A percentile compares a stretch with the other conserved stretches of the same genome.
These are phyloP conservation scores for Eupleurogrammus muticus DNA, from an alignment of 2,797 vertebrate genomes.

Conservation along the genomic window DNA sequence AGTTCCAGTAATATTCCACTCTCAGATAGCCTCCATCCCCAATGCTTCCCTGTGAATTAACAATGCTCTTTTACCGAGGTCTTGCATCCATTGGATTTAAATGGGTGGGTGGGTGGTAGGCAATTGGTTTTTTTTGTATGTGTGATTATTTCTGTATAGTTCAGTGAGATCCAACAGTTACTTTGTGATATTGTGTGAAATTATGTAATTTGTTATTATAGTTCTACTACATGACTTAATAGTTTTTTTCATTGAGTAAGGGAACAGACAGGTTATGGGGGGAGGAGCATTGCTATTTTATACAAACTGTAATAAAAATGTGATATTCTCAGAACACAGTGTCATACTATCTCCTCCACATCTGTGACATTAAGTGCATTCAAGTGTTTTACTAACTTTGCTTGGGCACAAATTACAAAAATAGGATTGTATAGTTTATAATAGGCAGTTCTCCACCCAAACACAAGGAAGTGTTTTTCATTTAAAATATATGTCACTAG, in stretches of 20 bases:
- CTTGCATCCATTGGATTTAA: not conserved
- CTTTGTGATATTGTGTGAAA: slow-evolving; percentile 27
- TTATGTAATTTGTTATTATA: slow-evolving; percentile 29
- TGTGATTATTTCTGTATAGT: slow-evolving; percentile 14
- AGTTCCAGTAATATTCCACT: too few relatives aligned
- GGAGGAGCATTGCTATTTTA: slow-evolving; percentile 1
- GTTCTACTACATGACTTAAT: slow-evolving; percentile 31
- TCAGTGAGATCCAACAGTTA: not conserved
- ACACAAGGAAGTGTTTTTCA: too few relatives aligned
- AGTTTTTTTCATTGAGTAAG: not conserved
- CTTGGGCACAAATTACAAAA: too few relatives aligned
- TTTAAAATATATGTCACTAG: too few relatives aligned
- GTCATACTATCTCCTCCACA: not conserved
- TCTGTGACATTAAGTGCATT: too few relatives aligned
- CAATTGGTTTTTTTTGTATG: not conserved
- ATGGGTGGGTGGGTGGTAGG: not conserved
- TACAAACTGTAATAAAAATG: slow-evolving; percentile 50
- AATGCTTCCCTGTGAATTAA: not conserved
- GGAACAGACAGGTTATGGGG: not conserved
- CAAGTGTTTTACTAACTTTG: too few relatives aligned
- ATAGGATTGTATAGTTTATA: too few relatives aligned
- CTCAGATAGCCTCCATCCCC: too few relatives aligned
- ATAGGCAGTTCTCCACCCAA: too few relatives aligned
- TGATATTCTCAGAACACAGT: slow-evolving; percentile 17
- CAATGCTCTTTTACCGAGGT: not conserved